Conservation (phyloP, 37 sponge, comb jelly and placozoan species). For the Hormiphora californensis region DNA sequence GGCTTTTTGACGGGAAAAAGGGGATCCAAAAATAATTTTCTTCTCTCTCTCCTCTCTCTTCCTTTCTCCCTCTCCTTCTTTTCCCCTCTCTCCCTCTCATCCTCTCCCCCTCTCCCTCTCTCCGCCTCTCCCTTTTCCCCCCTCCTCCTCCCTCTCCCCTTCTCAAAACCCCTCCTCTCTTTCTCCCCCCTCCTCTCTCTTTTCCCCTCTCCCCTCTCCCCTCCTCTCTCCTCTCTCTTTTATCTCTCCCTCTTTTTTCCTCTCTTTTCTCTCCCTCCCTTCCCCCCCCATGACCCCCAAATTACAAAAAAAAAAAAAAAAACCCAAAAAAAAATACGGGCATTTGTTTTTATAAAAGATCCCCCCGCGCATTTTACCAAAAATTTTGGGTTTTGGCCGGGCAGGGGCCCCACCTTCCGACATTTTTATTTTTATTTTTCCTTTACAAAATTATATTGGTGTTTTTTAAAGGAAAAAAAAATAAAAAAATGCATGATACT, state of each 20-base stretch:
- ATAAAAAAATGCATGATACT: no score
- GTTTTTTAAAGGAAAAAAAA: no score
- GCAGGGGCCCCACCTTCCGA: no score
- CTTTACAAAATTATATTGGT: no score
- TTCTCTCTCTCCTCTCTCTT: background rate
- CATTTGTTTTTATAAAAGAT: no score
- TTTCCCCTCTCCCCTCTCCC: background rate
- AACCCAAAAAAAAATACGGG: no score
- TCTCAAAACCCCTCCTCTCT: background rate
- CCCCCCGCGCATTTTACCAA: no score
- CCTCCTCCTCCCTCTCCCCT: background rate
- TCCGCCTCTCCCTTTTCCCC: background rate
- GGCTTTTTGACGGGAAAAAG: no score
- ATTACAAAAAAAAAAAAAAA: no score
- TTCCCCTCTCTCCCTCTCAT: background rate
- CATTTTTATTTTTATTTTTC: no score
- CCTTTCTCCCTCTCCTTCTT: background rate
- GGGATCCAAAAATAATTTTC: background rate
- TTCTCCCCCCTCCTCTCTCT: background rate
- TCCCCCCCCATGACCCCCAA: no score
- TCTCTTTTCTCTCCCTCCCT: background rate
- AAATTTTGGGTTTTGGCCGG: no score
- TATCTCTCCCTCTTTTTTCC: background rate
- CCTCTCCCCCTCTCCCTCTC: background rate
- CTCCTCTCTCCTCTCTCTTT: background rate